A percentile compares a stretch with the other conserved stretches of the same genome.
Evolutionary conservation across 2,888 invertebrate genomes (phyloP).

Genomic region (Xylophagus ater): DNA sequence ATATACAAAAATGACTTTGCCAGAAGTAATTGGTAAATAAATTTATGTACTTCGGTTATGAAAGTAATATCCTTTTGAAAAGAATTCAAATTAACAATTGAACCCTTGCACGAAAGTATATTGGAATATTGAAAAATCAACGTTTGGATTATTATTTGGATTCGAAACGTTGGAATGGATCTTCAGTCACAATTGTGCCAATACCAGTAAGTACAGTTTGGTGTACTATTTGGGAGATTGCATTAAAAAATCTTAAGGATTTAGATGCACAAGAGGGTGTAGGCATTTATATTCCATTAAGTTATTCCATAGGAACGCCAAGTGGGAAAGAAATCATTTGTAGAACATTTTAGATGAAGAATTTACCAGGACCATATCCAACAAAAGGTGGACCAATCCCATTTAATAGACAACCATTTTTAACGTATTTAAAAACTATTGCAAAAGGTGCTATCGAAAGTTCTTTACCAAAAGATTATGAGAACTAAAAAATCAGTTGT

Average conservation of each 20-base stretch:
- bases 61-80: conserved; percentile 72
- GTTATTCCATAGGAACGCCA: conserved; percentile 47
- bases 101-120: conserved; percentile 54
- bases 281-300: conserved; percentile 52
- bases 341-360: conserved; percentile 58
- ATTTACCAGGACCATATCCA: conserved; percentile 41
- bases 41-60: conserved; percentile 81
- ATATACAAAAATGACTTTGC: conserved; percentile 9
- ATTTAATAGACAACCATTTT: conserved; percentile 58
- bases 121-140: conserved; percentile 55
- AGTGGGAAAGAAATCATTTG: conserved; percentile 45
- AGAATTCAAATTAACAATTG: conserved; percentile 74
- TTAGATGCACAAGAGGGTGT: conserved; percentile 44
- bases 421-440: conserved; percentile 49
- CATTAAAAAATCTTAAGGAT: conserved; percentile 36
- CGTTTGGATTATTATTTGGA: conserved; percentile 56
- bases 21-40: conserved; percentile 27
- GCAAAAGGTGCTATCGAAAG: conserved; percentile 34
- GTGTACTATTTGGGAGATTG: conserved; percentile 51
- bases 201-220: conserved; percentile 27
- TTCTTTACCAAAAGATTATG: conserved; percentile 60
- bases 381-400: conserved; percentile 42
- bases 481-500: too few relatives aligned
- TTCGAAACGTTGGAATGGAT: conserved; percentile 62
- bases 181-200: conserved; percentile 63